Conservation (phyloP, 2,888 invertebrate genomes). For the Strigamia crassipes region DNA sequence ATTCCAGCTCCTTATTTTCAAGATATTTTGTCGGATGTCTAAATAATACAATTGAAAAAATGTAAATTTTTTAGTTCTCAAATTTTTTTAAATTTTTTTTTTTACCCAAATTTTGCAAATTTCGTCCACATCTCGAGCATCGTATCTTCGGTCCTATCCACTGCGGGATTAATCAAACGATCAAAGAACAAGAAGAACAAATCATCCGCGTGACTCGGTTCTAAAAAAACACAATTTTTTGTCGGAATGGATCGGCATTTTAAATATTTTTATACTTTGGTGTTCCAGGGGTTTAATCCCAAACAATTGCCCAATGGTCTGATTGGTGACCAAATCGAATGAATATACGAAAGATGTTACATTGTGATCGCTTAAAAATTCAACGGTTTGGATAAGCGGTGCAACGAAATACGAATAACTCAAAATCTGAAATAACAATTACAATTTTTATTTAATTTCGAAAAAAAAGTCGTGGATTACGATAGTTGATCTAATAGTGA, state of each 20-base stretch:
- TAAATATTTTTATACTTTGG: too few relatives aligned
- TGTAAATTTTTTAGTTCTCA: too few relatives aligned
- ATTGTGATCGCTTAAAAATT: background rate
- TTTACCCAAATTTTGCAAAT: background rate
- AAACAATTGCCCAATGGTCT: background rate
- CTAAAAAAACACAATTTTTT: background rate
- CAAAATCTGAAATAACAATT: background rate
- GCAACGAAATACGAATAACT: background rate
- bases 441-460: background rate
- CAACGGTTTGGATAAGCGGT: background rate
- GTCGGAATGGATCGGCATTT: too few relatives aligned
- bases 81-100: too few relatives aligned
- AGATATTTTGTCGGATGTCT: background rate
- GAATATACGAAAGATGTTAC: background rate
- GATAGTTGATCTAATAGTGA: too few relatives aligned
- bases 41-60: background rate
- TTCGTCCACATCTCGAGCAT: background rate
- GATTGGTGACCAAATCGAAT: background rate
- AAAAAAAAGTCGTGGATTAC: too few relatives aligned
- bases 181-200: background rate
- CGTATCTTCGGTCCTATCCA: background rate
- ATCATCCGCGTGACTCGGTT: background rate
- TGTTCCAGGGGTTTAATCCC: background rate
- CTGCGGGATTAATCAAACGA: background rate
- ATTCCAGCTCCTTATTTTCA: background rate